Conservation (phyloP, 2,797 vertebrate genomes). For the Discoglossus pictus region DNA sequence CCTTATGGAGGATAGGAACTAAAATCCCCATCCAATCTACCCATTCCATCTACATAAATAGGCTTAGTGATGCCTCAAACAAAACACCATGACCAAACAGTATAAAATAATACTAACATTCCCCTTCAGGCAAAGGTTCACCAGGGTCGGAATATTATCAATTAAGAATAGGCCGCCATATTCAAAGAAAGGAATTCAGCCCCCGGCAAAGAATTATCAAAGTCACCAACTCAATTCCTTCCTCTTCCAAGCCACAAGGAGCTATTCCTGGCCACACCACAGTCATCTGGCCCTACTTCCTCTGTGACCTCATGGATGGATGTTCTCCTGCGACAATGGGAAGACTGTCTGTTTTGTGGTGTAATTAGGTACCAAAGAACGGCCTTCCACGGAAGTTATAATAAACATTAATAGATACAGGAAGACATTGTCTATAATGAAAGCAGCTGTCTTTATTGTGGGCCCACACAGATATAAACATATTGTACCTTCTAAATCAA, state of each 20-base stretch:
- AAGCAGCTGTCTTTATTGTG: neutral
- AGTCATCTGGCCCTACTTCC: slow-evolving; percentile 54
- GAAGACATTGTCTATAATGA: neutral
- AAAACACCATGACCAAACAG: slow-evolving; percentile 6
- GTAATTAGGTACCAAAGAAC: slow-evolving; percentile 9
- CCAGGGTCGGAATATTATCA: slow-evolving; percentile 54
- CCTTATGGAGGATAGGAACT: too few species aligned
- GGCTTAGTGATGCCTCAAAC: too few species aligned
- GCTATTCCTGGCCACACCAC: slow-evolving; percentile 66
- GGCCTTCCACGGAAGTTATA: slow-evolving; percentile 13
- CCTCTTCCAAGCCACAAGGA: slow-evolving; percentile 23
- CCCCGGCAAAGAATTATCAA: slow-evolving; percentile 56
- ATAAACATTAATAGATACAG: slow-evolving; percentile 12
- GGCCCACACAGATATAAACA: neutral
- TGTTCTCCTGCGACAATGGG: slow-evolving; percentile 27
- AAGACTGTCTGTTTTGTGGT: slow-evolving; percentile 20
- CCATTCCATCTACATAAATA: too few species aligned
- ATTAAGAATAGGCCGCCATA: slow-evolving; percentile 55
- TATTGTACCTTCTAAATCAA: too few species aligned
- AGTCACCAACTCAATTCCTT: slow-evolving; percentile 56
- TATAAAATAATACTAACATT: slow-evolving; percentile 29
- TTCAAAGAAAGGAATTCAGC: slow-evolving; percentile 57
- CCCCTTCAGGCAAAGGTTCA: slow-evolving; percentile 41
- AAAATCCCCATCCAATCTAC: too few species aligned
- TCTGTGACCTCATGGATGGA: slow-evolving; percentile 58